A percentile compares a stretch with the other conserved stretches of the same genome.
These are phyloP conservation scores for Mastomys natalensis DNA, from an alignment of 2,113 vertebrate species.

Conservation along the genomic window DNA sequence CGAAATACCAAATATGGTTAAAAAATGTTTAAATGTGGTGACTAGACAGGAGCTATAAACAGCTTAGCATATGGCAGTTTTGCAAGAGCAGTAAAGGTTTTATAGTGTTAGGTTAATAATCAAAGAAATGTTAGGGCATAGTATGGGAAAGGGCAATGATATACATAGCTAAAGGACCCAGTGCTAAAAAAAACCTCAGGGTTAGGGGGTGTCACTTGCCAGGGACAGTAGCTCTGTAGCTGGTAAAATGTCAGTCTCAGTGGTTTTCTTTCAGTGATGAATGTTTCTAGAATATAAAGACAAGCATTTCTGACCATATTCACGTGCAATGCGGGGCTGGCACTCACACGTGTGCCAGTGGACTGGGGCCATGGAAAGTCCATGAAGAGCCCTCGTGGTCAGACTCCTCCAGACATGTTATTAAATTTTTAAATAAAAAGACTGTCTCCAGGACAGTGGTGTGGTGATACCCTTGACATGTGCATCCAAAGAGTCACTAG, in stretches of 20 bases:
- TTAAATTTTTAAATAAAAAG: no score
- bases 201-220: not conserved
- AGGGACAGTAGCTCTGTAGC: not conserved
- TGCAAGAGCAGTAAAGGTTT: conserved; percentile 65
- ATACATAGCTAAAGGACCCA: not conserved
- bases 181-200: not conserved
- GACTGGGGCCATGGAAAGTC: not conserved
- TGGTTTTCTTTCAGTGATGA: not conserved
- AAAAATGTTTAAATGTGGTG: conserved; percentile 45
- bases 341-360: not conserved
- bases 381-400: not conserved
- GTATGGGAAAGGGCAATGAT: not conserved
- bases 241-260: not conserved
- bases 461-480: not conserved
- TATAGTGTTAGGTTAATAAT: conserved; percentile 46
- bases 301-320: not conserved
- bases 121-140: not conserved
- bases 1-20: conserved; percentile 64
- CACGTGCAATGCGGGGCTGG: not conserved
- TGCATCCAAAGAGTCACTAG: conserved; percentile 71
- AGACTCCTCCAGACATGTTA: not conserved
- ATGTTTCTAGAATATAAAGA: conserved; percentile 33
- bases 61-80: conserved; percentile 44
- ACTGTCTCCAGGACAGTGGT: conserved; percentile 28
- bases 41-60: conserved; percentile 70